A percentile compares a stretch with the other conserved stretches of the same genome.
Evolutionary conservation across 2,113 vertebrate species (phyloP).

Genomic region (Stercorarius parasiticus): DNA sequence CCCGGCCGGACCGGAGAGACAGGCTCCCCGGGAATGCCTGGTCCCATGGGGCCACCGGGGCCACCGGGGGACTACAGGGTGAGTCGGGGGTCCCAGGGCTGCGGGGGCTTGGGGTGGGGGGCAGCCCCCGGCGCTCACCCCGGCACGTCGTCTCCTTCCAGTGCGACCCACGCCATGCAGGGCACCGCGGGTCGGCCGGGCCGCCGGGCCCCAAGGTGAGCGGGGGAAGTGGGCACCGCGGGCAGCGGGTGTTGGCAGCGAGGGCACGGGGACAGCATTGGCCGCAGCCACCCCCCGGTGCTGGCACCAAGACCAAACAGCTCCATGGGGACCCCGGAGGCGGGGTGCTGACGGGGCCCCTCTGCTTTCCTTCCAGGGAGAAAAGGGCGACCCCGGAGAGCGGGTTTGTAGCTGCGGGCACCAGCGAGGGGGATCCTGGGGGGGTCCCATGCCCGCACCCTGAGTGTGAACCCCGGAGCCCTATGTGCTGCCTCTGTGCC

Average conservation of each 20-base stretch:
- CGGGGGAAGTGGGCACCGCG: accelerated
- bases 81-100: not conserved
- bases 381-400: constrained; percentile 65
- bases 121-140: accelerated
- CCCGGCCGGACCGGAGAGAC: constrained; percentile 18
- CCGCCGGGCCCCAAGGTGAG: constrained; percentile 49
- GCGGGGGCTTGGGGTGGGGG: not conserved
- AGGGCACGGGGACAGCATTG: accelerated
- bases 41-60: constrained; percentile 40
- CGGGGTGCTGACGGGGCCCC: not conserved
- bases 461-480: not conserved
- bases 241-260: accelerated
- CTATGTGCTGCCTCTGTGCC: accelerated
- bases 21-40: not conserved
- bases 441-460: not conserved
- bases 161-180: not conserved
- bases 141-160: not conserved
- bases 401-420: not conserved
- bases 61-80: constrained; percentile 27
- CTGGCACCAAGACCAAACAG: not conserved
- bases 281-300: accelerated
- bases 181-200: not conserved
- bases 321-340: accelerated
- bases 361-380: constrained; percentile 53
- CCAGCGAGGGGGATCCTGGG: accelerated